Percentiles rank a stretch among this genome's conserved stretches.
These are phyloP conservation scores for Ecdyonurus torrentis DNA, from an alignment of 2,888 invertebrate genomes.

Conservation along the genomic window DNA sequence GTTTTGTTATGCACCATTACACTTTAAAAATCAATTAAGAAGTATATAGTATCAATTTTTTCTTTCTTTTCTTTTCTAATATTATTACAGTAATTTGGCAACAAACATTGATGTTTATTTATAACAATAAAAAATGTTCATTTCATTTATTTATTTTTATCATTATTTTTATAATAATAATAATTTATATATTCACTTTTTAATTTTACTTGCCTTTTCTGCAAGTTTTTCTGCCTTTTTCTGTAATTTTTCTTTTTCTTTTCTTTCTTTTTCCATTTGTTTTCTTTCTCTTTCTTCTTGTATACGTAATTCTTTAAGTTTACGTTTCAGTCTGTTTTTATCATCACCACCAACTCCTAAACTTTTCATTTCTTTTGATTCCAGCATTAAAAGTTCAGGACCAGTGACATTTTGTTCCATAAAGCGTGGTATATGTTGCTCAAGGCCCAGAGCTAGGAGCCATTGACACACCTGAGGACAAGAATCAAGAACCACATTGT, in stretches of 20 bases:
- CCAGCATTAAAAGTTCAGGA: conserved; percentile 64
- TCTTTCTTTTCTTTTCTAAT: too few relatives aligned
- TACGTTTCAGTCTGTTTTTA: conserved; percentile 66
- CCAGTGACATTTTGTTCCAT: conserved; percentile 82
- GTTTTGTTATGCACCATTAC: too few relatives aligned
- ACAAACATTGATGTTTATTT: neutral
- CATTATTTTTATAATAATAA: neutral
- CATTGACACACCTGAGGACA: conserved; percentile 71
- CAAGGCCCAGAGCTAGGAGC: conserved; percentile 63
- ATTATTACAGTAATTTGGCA: neutral
- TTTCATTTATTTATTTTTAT: too few relatives aligned
- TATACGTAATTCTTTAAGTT: conserved; percentile 65
- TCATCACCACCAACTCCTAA: conserved; percentile 64
- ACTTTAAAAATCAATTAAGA: too few relatives aligned
- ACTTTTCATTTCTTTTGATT: conserved; percentile 81
- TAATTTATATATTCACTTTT: neutral
- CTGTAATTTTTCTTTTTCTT: conserved; percentile 67
- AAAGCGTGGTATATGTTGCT: conserved; percentile 75
- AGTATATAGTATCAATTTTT: too few relatives aligned
- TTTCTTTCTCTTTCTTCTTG: conserved; percentile 53
- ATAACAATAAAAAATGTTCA: neutral
- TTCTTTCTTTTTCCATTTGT: conserved; percentile 68
- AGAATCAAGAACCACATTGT: neutral
- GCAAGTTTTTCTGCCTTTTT: conserved; percentile 74
- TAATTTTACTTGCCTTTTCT: conserved; percentile 26